Conservation (phyloP, 2,113 vertebrate species). For the Saguinus imperator region DNA sequence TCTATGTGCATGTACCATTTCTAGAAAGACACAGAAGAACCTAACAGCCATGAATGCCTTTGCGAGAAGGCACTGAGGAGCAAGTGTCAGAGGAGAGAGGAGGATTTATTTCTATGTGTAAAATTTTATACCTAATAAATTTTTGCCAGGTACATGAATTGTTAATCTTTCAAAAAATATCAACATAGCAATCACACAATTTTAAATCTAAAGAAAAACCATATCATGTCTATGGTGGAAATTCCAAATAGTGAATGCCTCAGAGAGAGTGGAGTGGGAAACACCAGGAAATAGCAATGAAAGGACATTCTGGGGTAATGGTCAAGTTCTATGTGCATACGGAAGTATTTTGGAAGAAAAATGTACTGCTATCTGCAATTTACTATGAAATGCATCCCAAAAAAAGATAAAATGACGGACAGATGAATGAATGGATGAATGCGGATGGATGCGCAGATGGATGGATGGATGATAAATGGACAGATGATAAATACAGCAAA, state of each 20-base stretch:
- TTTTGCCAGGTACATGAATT: neutral
- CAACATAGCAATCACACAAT: neutral
- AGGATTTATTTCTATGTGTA: neutral
- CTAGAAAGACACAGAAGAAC: neutral
- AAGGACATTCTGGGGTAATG: neutral
- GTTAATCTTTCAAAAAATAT: neutral
- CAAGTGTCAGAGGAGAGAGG: neutral
- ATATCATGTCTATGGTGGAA: neutral
- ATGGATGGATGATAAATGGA: too few relatives aligned
- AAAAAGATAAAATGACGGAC: neutral
- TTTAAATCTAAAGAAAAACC: slow-evolving; percentile 2
- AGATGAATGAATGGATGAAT: too few relatives aligned
- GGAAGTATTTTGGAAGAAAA: neutral
- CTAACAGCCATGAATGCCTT: neutral
- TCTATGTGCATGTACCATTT: neutral
- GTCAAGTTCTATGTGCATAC: neutral
- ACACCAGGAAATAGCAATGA: rapidly evolving
- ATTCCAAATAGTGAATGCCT: neutral
- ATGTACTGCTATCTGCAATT: neutral
- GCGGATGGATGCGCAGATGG: too few relatives aligned
- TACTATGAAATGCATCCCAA: neutral
- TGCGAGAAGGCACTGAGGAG: neutral
- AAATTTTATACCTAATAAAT: neutral
- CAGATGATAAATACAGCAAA: neutral
- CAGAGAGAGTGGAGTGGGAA: neutral